Conservation (phyloP, 1,140 invertebrate genomes). For the Bombus cullumanus region DNA sequence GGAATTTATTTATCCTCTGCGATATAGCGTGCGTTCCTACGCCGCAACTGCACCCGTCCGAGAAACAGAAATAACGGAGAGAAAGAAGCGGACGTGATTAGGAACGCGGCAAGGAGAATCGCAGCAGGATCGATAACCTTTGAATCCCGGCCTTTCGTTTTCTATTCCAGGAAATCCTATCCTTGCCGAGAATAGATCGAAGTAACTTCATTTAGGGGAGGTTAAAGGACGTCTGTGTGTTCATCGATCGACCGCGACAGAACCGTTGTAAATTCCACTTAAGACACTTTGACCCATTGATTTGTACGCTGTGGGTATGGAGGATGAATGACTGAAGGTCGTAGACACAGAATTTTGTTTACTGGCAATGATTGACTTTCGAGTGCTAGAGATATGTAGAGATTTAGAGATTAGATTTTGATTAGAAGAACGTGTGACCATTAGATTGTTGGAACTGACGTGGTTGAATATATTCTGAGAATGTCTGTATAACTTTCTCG, state of each 20-base stretch:
- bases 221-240: not conserved
- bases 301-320: not conserved
- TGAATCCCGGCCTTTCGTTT: conserved; percentile 30
- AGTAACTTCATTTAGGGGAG: conserved; percentile 18
- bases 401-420: too few species aligned
- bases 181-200: not conserved
- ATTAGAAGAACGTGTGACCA: too few species aligned
- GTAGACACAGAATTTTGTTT: not conserved
- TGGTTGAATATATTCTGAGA: too few species aligned
- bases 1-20: conserved; percentile 72
- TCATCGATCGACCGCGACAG: not conserved
- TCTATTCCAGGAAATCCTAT: not conserved
- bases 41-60: not conserved
- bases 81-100: conserved; percentile 32
- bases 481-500: too few species aligned
- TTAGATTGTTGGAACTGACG: too few species aligned
- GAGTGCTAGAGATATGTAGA: too few species aligned
- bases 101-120: conserved; percentile 4
- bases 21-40: not conserved
- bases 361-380: not conserved
- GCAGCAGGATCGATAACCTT: conserved; percentile 39
- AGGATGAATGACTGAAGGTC: not conserved
- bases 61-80: not conserved
- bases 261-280: too few species aligned
- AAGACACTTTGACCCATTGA: not conserved